Evolutionary conservation across 2,888 invertebrate species (phyloP), one percentile per base, ranked within the genome.

Genomic region (Oligia latruncula): DNA sequence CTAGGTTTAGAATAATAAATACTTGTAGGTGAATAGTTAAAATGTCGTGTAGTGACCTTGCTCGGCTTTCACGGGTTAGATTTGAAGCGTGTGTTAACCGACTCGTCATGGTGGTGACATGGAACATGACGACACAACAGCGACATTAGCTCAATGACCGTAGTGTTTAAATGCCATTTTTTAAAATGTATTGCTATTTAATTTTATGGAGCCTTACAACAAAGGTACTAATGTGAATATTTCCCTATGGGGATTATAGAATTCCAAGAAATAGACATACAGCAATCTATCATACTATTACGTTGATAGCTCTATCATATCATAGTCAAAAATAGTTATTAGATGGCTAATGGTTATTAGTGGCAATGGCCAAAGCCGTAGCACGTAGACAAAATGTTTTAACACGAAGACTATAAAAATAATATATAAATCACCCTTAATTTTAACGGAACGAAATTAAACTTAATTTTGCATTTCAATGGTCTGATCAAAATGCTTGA

Each of bases 31-130:
- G 11, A 81, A 70, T 66, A 66, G 73, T 82, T 73, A 43, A 76
- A 83, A 86, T 74, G 20, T 82, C 23, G 29, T 73, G 23, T 23
- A n/a, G 60, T 43, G 77, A 86, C 83, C 86, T 86, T 62, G 73
- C 1, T 65, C 20, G 29, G 43, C 64, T 70, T 79, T 43, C 66
- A 66, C 35, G 4, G 23, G 60, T 71, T 71, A 66, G 76, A 82
- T 86, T 62, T 81, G 64, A 43, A 85, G 70, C 86, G 70, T 71
- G 71, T 82, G 74, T 77, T 78, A 73, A 74, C 43, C 79, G 8
- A 79, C 71, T 76, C 40, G 70, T 78, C 73, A 82, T 82, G 55
- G 9, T 40, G 23, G 20, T 82, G 70, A 76, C 86, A 83, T 81
- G 65, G 49, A 72, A 85, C 55, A 76, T 81, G 86, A 62, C 72